Evolutionary conservation across 2,113 vertebrate genomes (phyloP), one percentile per base, ranked within the genome.

Genomic region (Grus americana): DNA sequence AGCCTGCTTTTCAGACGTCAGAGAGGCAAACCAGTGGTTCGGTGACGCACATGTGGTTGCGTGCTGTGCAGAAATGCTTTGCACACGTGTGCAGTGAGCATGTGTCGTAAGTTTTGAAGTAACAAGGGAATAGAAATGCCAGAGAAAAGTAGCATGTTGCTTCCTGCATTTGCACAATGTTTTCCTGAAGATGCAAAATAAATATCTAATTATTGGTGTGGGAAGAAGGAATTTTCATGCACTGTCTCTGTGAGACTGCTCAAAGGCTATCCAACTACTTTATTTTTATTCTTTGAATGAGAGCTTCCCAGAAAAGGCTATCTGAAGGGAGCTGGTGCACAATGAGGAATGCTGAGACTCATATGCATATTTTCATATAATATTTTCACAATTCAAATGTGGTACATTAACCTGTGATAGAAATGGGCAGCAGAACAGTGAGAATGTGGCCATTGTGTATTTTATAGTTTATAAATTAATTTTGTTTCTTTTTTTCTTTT

Each of bases 31-130:
- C 14, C 46, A 50, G 38, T 29, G 81, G 13, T 8, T 30, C 1
- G 0, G 42, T 12, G 68, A 20, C 2, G 3, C 4, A 2, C 0
- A 0, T 17, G 29, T n/a, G 19, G 8, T 46, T 65, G 11, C 36
- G 18, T 11, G 32, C 72, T 66, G 42, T 49, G 46, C 49, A 50
- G 63, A 76, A 76, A 34, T 0, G 0, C 27, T 73, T 58, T 24
- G 34, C 27, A 14, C 15, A 3, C 0, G 1, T 30, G 16, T 23
- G 7, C 5, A 15, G 17, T 59, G 38, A 82, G 4, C 36, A 63
- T 38, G 40, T 83, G 11, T 20, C 11, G 1, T 29, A 32, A 8
- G 3, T 55, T 67, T 75, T 30, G 63, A 70, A 83, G 27, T n/a
- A 92, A 40, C 18, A 40, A 57, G 13, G 34, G 22, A 73, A 57